phyloP scores from a whole-genome alignment of 2,797 vertebrate genomes.

The Brotula barbata region DNA sequence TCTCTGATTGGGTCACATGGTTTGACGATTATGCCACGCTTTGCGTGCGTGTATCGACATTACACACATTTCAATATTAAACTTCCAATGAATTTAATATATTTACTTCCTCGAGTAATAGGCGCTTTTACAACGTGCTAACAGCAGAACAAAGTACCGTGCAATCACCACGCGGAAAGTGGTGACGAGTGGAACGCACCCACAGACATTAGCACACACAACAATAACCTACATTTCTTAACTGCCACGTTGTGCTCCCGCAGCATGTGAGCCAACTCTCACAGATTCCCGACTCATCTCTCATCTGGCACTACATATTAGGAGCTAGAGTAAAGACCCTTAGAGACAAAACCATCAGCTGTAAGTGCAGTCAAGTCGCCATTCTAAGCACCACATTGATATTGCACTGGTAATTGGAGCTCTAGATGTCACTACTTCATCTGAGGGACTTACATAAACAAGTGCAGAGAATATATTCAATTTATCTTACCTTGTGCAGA shows the following conservation, averaged over 20 bases:
- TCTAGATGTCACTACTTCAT: slow-evolving; percentile 66
- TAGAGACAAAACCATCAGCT: slow-evolving; percentile 62
- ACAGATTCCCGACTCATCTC: slow-evolving; percentile 51
- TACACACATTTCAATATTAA: background rate
- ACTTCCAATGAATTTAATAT: background rate
- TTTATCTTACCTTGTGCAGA: slow-evolving; percentile 76
- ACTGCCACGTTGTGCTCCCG: slow-evolving; percentile 38
- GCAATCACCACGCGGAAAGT: slow-evolving; percentile 17
- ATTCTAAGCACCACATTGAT: slow-evolving; percentile 72
- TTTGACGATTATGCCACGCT: background rate
- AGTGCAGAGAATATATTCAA: slow-evolving; percentile 66
- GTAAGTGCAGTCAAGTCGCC: slow-evolving; percentile 69
- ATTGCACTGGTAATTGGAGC: slow-evolving; percentile 75
- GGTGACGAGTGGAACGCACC: slow-evolving; percentile 1
- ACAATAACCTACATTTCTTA: slow-evolving; percentile 34
- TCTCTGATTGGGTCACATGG: background rate
- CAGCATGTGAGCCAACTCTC: slow-evolving; percentile 46
- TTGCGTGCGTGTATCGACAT: background rate
- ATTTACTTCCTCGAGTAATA: slow-evolving; percentile 15
- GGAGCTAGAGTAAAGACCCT: slow-evolving; percentile 58
- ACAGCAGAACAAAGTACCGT: slow-evolving; percentile 12
- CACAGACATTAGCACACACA: slow-evolving; percentile 8
- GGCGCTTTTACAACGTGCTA: slow-evolving; percentile 9
- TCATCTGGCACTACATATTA: slow-evolving; percentile 59
- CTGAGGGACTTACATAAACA: slow-evolving; percentile 72